Evolutionary conservation across 2,113 vertebrate species (phyloP).

Genomic region (Silurus meridionalis): DNA sequence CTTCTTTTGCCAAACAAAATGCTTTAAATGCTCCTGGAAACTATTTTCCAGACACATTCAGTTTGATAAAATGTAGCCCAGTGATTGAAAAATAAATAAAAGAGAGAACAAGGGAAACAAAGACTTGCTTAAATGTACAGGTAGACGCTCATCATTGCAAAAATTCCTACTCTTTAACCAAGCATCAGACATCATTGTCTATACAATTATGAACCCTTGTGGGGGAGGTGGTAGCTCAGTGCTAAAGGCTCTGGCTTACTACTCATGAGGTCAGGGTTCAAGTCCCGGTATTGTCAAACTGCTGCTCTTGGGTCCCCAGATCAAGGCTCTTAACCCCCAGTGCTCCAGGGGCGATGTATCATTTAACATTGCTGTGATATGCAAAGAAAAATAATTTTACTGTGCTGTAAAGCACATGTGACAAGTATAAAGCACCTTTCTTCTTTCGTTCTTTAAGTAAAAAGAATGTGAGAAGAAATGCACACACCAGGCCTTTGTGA

Average conservation of each 20-base stretch:
- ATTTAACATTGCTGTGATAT: too few species aligned
- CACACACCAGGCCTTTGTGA: not conserved
- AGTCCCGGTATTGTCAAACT: too few species aligned
- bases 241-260: too few species aligned
- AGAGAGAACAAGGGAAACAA: not conserved
- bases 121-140: constrained; percentile 11
- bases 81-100: not conserved
- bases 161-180: constrained; percentile 37
- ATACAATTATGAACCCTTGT: not conserved
- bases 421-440: too few species aligned
- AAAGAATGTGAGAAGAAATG: constrained; percentile 17
- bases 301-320: too few species aligned
- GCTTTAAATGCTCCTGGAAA: not conserved
- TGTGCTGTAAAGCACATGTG: too few species aligned
- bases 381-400: too few species aligned
- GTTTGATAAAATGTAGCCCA: not conserved
- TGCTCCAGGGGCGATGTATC: too few species aligned
- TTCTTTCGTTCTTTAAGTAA: not conserved
- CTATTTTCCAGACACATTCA: not conserved
- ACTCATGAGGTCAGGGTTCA: too few species aligned
- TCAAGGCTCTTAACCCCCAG: too few species aligned
- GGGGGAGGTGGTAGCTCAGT: too few species aligned
- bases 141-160: constrained; percentile 20
- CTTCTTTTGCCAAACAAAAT: not conserved
- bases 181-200: constrained; percentile 27